Evolutionary conservation across 1,140 invertebrate species (phyloP), one percentile per base, ranked within the genome.

Genomic region (Planococcus citri): DNA sequence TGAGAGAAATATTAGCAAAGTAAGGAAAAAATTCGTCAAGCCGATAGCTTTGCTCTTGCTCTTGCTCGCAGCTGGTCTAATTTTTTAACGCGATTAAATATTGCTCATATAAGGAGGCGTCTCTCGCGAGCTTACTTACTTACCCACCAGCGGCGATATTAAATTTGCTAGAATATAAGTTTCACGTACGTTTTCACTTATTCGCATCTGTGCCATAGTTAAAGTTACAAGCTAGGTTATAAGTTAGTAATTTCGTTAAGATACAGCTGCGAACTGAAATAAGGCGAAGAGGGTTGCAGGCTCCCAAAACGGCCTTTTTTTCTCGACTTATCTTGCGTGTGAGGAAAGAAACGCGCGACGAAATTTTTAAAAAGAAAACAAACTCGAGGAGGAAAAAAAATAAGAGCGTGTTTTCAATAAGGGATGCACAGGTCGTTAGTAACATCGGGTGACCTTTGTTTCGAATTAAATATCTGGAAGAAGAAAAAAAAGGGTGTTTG

Each of bases 171-270:
- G 60, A 64, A 27, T 64, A 64, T 64, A 27, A 64, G 25, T 24
- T 64, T 64, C 60, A 64, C 60, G 60, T 64, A 64, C 25, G 60
- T 24, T 64, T 27, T 27, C 60, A 64, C 60, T 64, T 64, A 64
- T 64, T 64, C 60, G 60, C 60, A 64, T 64, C 60, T 64, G 60
- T 64, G 60, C 60, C 25, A 20, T 64, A 64, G 60, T 64, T 64
- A 64, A 64, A 64, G 60, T 27, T 64, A 64, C 60, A 64, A 24
- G 25, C 21, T 24, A 64, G 22, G 60, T 64, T 64, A 64, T 64
- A 64, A 64, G 60, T 64, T 64, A 64, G 60, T 64, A 64, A 64
- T 64, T 64, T 64, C 25, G 60, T 64, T 64, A 64, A 64, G 60
- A 64, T 64, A 64, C 25, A 64, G 25, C 60, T 25, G 60, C 60